These are phyloP conservation scores for silkworm (Bombyx mori) DNA, from an alignment of 1,140 invertebrate species.

Conservation along the genomic window DNA sequence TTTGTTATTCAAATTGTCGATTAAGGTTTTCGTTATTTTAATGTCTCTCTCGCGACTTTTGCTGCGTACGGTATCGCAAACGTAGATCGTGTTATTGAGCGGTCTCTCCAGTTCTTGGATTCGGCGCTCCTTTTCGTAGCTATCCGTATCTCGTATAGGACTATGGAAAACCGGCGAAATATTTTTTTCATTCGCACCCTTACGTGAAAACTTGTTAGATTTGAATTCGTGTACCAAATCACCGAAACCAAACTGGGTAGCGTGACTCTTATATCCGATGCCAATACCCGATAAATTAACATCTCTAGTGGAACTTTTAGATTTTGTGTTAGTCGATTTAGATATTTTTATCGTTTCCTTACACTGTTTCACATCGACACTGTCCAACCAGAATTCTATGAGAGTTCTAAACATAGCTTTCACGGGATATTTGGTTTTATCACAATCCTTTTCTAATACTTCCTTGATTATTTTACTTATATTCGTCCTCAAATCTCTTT, in stretches of 20 bases:
- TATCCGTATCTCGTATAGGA: constrained; percentile 24
- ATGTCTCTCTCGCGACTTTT: constrained; percentile 38
- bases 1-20: constrained; percentile 30
- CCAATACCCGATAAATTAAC: constrained; percentile 31
- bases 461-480: constrained; percentile 41
- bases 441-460: constrained; percentile 32
- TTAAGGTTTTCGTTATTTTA: constrained; percentile 39
- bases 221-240: constrained; percentile 12
- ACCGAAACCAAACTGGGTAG: constrained; percentile 35
- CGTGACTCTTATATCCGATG: constrained; percentile 24
- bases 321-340: constrained; percentile 34
- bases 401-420: constrained; percentile 45
- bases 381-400: constrained; percentile 49
- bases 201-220: constrained; percentile 10
- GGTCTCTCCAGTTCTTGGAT: constrained; percentile 49
- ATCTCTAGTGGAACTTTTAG: constrained; percentile 37
- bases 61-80: constrained; percentile 33
- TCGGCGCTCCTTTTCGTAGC: constrained; percentile 38
- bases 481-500: constrained; percentile 22
- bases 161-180: constrained; percentile 13
- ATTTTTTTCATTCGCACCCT: constrained; percentile 10
- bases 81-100: constrained; percentile 51
- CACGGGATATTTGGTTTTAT: constrained; percentile 29
- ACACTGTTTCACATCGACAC: constrained; percentile 20
- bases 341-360: constrained; percentile 24